phyloP scores from a whole-genome alignment of 2,888 invertebrate genomes.

The Andrena marginata region DNA sequence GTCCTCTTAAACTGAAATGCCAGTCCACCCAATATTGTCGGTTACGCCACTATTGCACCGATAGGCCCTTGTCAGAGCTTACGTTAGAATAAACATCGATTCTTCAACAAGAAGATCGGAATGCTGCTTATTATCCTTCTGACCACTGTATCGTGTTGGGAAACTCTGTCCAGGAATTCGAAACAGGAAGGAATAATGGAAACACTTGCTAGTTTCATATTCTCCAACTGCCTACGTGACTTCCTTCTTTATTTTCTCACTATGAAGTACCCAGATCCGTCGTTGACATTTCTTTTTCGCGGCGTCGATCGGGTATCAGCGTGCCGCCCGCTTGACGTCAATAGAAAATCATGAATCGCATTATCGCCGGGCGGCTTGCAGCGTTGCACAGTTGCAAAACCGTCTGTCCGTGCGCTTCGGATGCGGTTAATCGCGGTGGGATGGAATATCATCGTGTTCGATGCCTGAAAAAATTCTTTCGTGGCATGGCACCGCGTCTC shows the following conservation, averaged over 20 bases:
- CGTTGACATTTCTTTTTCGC: background rate
- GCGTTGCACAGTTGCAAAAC: constrained; percentile 1
- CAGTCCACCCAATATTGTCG: no score
- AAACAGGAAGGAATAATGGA: no score
- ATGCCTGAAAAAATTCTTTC: background rate
- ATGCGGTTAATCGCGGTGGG: background rate
- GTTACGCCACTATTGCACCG: no score
- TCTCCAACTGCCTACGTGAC: background rate
- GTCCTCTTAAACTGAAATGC: no score
- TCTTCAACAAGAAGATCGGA: no score
- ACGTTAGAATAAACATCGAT: no score
- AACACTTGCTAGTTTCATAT: no score
- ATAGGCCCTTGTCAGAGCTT: no score
- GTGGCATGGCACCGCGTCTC: background rate
- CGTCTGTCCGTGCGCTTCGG: background rate
- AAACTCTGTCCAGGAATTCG: no score
- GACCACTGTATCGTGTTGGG: no score
- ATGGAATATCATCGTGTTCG: constrained; percentile 3
- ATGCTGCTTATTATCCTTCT: no score
- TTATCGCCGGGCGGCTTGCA: background rate
- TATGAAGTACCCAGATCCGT: background rate
- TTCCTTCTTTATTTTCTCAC: background rate
- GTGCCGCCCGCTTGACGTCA: background rate
- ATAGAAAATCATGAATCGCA: background rate
- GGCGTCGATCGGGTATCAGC: background rate